These are phyloP conservation scores for Eira barbara DNA, from an alignment of 2,113 vertebrate genomes.

Conservation along the genomic window DNA sequence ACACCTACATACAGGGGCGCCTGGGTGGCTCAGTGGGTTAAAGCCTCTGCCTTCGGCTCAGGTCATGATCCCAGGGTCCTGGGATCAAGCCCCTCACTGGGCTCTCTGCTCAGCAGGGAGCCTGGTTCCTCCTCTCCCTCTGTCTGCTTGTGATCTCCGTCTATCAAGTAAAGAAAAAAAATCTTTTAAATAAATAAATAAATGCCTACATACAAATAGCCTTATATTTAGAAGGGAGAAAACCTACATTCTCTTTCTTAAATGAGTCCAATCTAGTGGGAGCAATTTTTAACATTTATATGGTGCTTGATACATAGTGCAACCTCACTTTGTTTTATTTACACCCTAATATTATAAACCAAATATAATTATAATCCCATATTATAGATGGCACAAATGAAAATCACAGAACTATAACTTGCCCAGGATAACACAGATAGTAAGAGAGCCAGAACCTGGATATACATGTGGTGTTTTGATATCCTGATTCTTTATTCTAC, in stretches of 20 bases:
- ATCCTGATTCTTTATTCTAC: not conserved
- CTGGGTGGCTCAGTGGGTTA: too few relatives aligned
- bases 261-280: not conserved
- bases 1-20: not conserved
- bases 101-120: too few relatives aligned
- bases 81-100: too few relatives aligned
- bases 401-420: not conserved
- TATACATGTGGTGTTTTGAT: not conserved
- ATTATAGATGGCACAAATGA: not conserved
- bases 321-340: conserved; percentile 7
- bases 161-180: too few relatives aligned
- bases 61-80: too few relatives aligned
- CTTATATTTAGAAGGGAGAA: not conserved
- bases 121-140: too few relatives aligned
- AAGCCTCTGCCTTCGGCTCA: too few relatives aligned
- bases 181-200: not conserved
- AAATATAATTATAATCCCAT: not conserved
- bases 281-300: not conserved
- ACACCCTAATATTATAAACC: not conserved
- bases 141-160: too few relatives aligned
- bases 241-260: not conserved
- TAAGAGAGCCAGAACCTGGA: not conserved
- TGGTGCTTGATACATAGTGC: not conserved
- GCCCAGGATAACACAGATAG: not conserved
- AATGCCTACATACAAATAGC: not conserved